These are phyloP conservation scores for Holacanthella duospinosa DNA, from an alignment of 2,888 invertebrate species.

Conservation along the genomic window DNA sequence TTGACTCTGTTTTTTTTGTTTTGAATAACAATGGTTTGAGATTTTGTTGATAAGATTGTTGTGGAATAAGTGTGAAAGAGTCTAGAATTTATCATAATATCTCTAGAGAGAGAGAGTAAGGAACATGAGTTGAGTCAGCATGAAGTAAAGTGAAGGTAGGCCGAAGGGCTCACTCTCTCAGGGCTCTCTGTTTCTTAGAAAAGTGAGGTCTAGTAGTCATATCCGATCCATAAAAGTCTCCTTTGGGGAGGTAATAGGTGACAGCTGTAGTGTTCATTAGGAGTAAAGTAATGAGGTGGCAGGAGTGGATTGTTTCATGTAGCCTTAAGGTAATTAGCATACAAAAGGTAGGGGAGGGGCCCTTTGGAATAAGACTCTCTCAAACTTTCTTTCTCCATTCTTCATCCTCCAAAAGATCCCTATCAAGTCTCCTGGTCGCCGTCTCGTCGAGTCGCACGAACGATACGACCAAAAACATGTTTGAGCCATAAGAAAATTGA, in stretches of 20 bases:
- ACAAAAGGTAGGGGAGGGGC: conserved; percentile 34
- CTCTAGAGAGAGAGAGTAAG: too few relatives aligned
- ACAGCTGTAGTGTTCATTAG: conserved; percentile 36
- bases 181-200: not conserved
- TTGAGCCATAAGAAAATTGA: too few relatives aligned
- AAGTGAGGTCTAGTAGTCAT: not conserved
- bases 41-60: not conserved
- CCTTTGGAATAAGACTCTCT: too few relatives aligned
- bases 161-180: not conserved
- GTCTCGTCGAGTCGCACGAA: conserved; percentile 27
- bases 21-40: not conserved
- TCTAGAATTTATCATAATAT: too few relatives aligned
- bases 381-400: not conserved
- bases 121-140: not conserved
- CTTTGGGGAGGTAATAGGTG: conserved; percentile 27
- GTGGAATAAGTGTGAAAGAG: too few relatives aligned
- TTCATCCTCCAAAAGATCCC: conserved; percentile 23
- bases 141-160: not conserved
- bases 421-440: conserved; percentile 36
- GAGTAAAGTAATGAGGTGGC: conserved; percentile 34
- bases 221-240: conserved; percentile 1
- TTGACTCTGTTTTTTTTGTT: too few relatives aligned
- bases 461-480: not conserved
- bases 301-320: conserved; percentile 30
- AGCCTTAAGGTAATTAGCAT: conserved; percentile 36